Base-by-base conservation (phyloP, 2,888 invertebrate genomes). In the Erebia palarica region DNA sequence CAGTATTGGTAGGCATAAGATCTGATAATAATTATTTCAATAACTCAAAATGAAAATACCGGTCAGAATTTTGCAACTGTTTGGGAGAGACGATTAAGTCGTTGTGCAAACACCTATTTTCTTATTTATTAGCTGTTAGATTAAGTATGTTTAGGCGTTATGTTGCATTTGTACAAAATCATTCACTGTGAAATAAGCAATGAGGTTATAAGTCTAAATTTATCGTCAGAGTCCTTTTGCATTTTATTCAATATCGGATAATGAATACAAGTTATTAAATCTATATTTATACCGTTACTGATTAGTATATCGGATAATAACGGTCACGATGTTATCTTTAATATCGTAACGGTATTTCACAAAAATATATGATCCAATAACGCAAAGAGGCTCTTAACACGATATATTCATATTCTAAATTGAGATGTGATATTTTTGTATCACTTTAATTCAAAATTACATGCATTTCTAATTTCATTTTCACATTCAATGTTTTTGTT, bases 361-460 rank as follows among this genome's bases (percentile, higher is more conserved):
- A 16, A 5, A 3, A 7, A 21, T 63, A 47, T 63, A 11, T 7
- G 61, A 49, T 63, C 21, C 8, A 21, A 21, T 63, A 21, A 14
- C 4, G 21, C 18, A 14, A 63, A 61, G 49, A 21, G 1, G 21
- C 63, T 49, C 79, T 13, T 83, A 82, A 53, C 47, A 81, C 82
- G 75, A 87, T 90, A 90, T 89, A 91, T 89, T 89, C 87, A 87
- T 90, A 91, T 89, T 90, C 88, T 90, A 90, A 91, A 89, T 79
- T 84, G 80, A 84, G 78, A 85, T 91, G 89, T 91, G 91, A 91
- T 91, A 91, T 88, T 86, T 87, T 72, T 81, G 86, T 85, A 87
- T 89, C 90, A 88, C 86, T 75, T 83, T 81, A 80, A 81, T 80
- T 80, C 82, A 74, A 70, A 74, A 76, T 69, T 73, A 16, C 49